Evolutionary conservation across 2,888 invertebrate species (phyloP), one percentile per base, ranked within the genome.

Genomic region (Aspidiotus destructor): DNA sequence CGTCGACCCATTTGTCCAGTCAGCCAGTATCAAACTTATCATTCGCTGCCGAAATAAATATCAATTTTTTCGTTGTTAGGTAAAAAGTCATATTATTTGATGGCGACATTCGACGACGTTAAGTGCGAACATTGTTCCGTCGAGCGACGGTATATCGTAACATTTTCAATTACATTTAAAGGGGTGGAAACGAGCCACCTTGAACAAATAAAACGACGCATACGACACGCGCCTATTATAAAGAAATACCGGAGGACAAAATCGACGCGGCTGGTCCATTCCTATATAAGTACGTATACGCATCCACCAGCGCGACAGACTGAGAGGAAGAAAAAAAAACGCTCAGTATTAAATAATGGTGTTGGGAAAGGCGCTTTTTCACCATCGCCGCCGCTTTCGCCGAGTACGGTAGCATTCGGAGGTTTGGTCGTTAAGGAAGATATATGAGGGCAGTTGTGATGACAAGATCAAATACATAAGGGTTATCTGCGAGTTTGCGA

Each of bases 381-480:
- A 41, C 61, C 13, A 61, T 61, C 17, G 61, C 61, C 58, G 58
- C 28, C 28, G 28, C 28, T 28, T 28, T 28, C 17, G 42, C 17
- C 42, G 53, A 44, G 58, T 60, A 65, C 41, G 42, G 58, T 58
- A 57, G 60, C 65, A 60, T 67, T 67, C 58, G 58, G 55, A 67
- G 65, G 65, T 48, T 58, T 48, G 65, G 65, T 67, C 65, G 65
- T 67, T 67, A 67, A 67, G 65, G 65, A 67, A 67, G 65, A 67
- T 67, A 67, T 67, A 67, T 67, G 65, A 58, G 65, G 65, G 65
- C 58, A 67, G 65, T 67, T 67, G 65, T 58, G 65, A 67, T 67
- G 65, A 67, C 65, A 67, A 67, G 65, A 67, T 67, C 65, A 67
- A 67, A 67, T 67, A 67, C 65, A 67, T 67, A 67, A 67, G 65